Conservation (phyloP, 2,888 invertebrate species). For the Pandemis heparana region DNA sequence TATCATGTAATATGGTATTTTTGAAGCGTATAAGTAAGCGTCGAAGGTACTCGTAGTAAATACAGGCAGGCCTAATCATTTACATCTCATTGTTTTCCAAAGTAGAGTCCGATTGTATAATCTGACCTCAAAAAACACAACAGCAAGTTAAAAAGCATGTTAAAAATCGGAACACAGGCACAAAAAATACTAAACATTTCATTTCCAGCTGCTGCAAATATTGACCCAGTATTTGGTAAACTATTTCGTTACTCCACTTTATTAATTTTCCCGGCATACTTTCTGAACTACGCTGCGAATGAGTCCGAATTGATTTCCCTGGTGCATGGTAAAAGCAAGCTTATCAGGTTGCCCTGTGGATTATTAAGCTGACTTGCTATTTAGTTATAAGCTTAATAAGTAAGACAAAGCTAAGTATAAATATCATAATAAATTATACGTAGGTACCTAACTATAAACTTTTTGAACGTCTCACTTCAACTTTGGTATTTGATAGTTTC, state of each 20-base stretch:
- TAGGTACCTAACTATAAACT: too few relatives aligned
- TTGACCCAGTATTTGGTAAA: not conserved
- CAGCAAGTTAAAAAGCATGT: not conserved
- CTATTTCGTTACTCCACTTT: constrained; percentile 16
- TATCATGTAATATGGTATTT: too few relatives aligned
- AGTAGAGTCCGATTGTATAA: too few relatives aligned
- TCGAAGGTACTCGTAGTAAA: too few relatives aligned
- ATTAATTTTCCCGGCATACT: constrained; percentile 9
- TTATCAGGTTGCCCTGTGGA: constrained; percentile 11
- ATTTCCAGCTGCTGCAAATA: constrained; percentile 16
- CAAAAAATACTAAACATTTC: not conserved
- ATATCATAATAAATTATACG: too few relatives aligned
- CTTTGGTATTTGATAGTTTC: not conserved
- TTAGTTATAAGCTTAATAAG: not conserved
- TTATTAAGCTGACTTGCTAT: constrained; percentile 54
- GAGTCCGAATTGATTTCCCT: constrained; percentile 76
- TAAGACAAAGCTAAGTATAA: too few relatives aligned
- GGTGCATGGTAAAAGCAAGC: constrained; percentile 72
- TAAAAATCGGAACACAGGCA: not conserved
- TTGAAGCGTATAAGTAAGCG: too few relatives aligned
- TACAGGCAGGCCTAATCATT: too few relatives aligned
- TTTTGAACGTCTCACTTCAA: too few relatives aligned
- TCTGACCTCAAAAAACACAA: too few relatives aligned
- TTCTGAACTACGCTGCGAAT: constrained; percentile 6
- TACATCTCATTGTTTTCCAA: too few relatives aligned